Evolutionary conservation across 2,113 vertebrate genomes (phyloP), one percentile per base, ranked within the genome.

Genomic region (Sinocyclocheilus maitianheensis): DNA sequence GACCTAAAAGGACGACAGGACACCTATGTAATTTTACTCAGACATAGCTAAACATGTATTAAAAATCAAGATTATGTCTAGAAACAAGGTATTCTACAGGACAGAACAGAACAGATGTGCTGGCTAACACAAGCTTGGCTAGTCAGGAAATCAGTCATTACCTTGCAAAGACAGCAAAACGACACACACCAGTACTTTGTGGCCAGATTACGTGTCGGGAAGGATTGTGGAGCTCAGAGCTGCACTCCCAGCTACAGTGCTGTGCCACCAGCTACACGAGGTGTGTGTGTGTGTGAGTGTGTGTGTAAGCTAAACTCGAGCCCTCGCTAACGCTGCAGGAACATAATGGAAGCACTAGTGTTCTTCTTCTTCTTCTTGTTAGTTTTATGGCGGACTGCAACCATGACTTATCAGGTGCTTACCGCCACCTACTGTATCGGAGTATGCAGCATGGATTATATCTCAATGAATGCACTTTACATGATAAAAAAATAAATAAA

Each of bases 191-290:
- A 26, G n/a, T 11, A 13, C 63, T 30, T 40, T 40, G 30, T 20
- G 53, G 62, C 30, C 76, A 69, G 13, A 74, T 8, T 30, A 22
- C 16, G 30, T 13, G 43, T 65, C 12, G 48, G 24, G 74, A 76
- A 58, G n/a, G 77, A 18, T 18, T 30, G 77, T 51, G 63, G 77
- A 81, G 84, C 72, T 88, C 80, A 81, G 83, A 78, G 78, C 88
- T 87, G 89, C 84, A 89, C 90, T 88, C 91, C 93, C 92, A 90
- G 90, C 87, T 37, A 88, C 89, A 89, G 87, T 84, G 89, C 75
- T 90, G 91, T 93, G 93, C 94, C 94, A 95, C 93, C 93, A 93
- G 94, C 94, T 94, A 93, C 94, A 95, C 90, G 90, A 93, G 90
- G 76, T 93, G 93, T 91, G 94, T 93, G 93, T 93, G 93, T 94